These are phyloP conservation scores for Chaetogeoica ovagalla DNA, from an alignment of 2,888 invertebrate species.

Conservation along the genomic window DNA sequence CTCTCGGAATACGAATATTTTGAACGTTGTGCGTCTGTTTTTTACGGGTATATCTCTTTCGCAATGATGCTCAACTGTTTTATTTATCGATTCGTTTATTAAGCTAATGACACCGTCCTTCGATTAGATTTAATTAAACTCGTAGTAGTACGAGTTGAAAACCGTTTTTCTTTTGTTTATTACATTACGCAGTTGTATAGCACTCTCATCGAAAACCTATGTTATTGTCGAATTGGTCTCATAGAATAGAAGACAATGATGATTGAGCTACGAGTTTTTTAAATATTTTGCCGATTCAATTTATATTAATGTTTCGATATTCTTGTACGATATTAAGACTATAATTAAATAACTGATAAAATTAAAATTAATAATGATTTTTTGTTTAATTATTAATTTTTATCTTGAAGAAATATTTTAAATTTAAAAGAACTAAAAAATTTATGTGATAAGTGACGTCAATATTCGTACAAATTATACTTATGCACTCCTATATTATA, in stretches of 20 bases:
- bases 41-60: background rate
- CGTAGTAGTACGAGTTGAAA: background rate
- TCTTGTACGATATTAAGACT: background rate
- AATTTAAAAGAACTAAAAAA: no score
- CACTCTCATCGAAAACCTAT: background rate
- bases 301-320: no score
- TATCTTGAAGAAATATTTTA: background rate
- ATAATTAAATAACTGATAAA: background rate
- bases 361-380: background rate
- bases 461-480: background rate
- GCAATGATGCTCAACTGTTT: no score
- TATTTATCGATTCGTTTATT: background rate
- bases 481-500: no score
- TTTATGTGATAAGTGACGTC: background rate
- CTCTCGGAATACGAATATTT: background rate
- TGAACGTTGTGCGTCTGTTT: background rate
- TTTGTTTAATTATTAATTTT: background rate
- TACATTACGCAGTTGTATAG: background rate
- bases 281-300: no score
- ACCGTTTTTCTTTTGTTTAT: background rate
- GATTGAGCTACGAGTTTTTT: no score
- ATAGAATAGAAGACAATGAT: background rate
- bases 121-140: background rate
- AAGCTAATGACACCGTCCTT: no score
- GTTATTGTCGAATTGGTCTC: background rate